Percentiles rank a stretch among this genome's conserved stretches.
Evolutionary conservation across 2,888 invertebrate species (phyloP).

Genomic region (Rhagium mordax): DNA sequence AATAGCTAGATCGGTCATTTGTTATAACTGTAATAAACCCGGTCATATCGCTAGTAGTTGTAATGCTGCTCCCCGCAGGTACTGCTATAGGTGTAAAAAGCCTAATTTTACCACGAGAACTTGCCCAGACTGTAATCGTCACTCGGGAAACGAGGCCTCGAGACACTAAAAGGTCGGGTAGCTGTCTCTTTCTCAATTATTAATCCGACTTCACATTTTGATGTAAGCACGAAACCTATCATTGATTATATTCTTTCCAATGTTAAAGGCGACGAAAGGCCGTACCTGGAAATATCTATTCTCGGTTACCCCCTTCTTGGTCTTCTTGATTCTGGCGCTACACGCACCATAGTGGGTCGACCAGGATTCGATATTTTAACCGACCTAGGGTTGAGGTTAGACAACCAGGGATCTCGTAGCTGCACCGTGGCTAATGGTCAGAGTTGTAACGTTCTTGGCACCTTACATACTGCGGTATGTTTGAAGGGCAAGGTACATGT

Average conservation of each 20-base stretch:
- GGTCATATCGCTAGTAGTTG: slow-evolving; percentile 35
- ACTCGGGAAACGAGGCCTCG: too few species aligned
- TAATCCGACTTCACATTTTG: neutral
- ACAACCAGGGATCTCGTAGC: neutral
- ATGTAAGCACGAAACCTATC: slow-evolving; percentile 3
- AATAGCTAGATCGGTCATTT: neutral
- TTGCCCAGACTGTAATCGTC: slow-evolving; percentile 28
- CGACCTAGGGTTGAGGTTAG: slow-evolving; percentile 11
- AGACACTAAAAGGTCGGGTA: slow-evolving; percentile 6
- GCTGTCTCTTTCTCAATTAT: too few species aligned
- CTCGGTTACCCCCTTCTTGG: slow-evolving; percentile 16
- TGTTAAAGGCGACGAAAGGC: slow-evolving; percentile 32
- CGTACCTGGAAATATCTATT: slow-evolving; percentile 30
- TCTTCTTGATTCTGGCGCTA: slow-evolving; percentile 35
- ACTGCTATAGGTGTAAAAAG: too few species aligned
- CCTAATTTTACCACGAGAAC: slow-evolving; percentile 34
- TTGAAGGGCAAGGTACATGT: slow-evolving; percentile 34
- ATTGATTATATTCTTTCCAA: slow-evolving; percentile 35
- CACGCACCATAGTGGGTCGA: slow-evolving; percentile 23
- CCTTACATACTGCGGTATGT: slow-evolving; percentile 31
- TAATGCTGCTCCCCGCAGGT: neutral
- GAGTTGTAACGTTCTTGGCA: slow-evolving; percentile 30
- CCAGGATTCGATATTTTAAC: slow-evolving; percentile 11
- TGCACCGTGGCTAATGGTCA: slow-evolving; percentile 43
- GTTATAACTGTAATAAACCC: slow-evolving; percentile 36